A percentile compares a stretch with the other conserved stretches of the same genome.
Conservation (phyloP, 2,888 invertebrate species). For the Limnephilus lunatus region DNA sequence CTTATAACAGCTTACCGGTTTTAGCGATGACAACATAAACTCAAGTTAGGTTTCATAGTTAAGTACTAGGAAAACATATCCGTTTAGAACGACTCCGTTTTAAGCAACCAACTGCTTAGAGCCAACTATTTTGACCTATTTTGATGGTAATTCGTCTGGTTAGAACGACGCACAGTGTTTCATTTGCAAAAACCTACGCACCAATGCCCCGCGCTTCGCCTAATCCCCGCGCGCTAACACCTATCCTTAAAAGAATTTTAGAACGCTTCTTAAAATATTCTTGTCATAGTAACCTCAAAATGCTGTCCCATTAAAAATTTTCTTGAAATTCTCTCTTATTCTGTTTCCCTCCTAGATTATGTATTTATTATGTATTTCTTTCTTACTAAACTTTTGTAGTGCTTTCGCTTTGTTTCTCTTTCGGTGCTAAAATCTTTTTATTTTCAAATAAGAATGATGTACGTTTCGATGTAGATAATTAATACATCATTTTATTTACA, state of each 20-base stretch:
- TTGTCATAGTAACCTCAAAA: not conserved
- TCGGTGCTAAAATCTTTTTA: not conserved
- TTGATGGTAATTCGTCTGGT: no score
- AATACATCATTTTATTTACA: not conserved
- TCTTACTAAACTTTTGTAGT: not conserved
- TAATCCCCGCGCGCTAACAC: no score
- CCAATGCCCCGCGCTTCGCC: no score
- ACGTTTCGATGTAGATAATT: not conserved
- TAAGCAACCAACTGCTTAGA: no score
- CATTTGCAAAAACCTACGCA: no score
- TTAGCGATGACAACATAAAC: no score
- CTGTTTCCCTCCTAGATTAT: not conserved
- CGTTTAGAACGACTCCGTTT: no score
- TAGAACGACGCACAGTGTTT: no score
- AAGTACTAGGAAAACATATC: no score
- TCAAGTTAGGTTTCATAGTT: no score
- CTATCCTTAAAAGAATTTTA: not conserved
- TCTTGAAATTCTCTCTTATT: not conserved
- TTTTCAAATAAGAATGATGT: not conserved
- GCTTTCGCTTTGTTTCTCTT: not conserved
- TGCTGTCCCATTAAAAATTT: not conserved
- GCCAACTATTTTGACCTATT: no score
- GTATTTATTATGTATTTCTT: not conserved
- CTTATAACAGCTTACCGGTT: no score
- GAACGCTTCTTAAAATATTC: not conserved